Percentiles rank a stretch among this genome's conserved stretches.
phyloP scores from a whole-genome alignment of 2,888 invertebrate genomes.

The Stenoptilia bipunctidactyla region DNA sequence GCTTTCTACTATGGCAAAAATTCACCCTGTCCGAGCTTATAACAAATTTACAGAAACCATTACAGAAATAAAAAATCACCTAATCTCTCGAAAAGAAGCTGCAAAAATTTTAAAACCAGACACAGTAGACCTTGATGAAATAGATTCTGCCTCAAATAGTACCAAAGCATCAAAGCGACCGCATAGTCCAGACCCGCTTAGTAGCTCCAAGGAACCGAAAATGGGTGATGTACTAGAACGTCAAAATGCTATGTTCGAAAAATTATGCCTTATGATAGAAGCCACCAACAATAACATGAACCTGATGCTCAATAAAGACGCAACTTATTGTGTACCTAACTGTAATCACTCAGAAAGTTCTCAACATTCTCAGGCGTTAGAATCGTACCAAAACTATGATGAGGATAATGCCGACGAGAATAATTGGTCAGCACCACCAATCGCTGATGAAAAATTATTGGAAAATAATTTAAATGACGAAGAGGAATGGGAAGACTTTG shows the following conservation, averaged over 20 bases:
- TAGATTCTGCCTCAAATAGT: background rate
- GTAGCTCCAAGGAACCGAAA: background rate
- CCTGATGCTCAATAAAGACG: background rate
- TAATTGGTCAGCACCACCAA: background rate
- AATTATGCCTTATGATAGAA: background rate
- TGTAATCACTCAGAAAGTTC: background rate
- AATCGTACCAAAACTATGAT: background rate
- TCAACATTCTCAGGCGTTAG: background rate
- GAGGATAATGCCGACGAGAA: background rate
- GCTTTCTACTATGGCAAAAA: background rate
- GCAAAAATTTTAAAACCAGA: background rate
- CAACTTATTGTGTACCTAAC: background rate
- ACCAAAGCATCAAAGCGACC: background rate
- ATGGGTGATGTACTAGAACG: background rate
- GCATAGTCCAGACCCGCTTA: constrained; percentile 2
- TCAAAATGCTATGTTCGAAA: background rate
- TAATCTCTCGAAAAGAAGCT: constrained; percentile 1
- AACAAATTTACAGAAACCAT: background rate
- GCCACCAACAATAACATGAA: background rate
- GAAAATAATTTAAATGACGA: background rate
- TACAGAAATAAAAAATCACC: background rate
- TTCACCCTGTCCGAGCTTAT: background rate
- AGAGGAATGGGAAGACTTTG: constrained; percentile 7
- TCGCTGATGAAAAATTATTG: background rate
- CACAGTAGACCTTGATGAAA: background rate